Percentiles rank a stretch among this genome's conserved stretches.
Conservation (phyloP, 2,888 invertebrate species). For the Xanthia togata region DNA sequence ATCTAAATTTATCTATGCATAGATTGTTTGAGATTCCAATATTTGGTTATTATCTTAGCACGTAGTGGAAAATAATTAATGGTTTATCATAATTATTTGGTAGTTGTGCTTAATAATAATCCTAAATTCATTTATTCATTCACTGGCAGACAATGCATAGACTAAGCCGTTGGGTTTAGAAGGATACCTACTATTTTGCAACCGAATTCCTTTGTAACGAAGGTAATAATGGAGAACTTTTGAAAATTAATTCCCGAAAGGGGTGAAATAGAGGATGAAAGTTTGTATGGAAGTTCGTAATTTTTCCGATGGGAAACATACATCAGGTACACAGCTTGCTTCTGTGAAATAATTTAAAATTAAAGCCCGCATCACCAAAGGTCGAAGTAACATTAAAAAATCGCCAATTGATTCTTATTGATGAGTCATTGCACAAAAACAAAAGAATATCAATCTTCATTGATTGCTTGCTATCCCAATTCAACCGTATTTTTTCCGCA, state of each 20-base stretch:
- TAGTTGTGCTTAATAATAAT: not conserved
- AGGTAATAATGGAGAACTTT: not conserved
- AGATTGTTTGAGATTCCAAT: not conserved
- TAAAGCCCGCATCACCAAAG: not conserved
- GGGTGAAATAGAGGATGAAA: not conserved
- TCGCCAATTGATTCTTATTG: not conserved
- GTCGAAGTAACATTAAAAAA: not conserved
- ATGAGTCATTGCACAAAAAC: not conserved
- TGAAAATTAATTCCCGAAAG: not conserved
- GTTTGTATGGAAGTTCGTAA: no score
- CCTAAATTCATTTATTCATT: not conserved
- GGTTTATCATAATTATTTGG: not conserved
- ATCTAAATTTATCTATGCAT: not conserved
- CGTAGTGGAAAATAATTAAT: not conserved
- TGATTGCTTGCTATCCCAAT: not conserved
- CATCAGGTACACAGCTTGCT: not conserved
- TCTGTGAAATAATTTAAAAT: not conserved
- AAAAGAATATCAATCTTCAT: slow-evolving; percentile 16
- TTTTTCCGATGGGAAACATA: not conserved
- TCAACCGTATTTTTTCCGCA: slow-evolving; percentile 16
- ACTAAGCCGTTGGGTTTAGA: no score
- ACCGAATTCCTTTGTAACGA: not conserved
- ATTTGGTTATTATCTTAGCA: not conserved
- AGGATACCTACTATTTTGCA: no score
- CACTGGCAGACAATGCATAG: no score